Conservation (phyloP, 2,888 invertebrate species). For the Agapetus fuscipes region DNA sequence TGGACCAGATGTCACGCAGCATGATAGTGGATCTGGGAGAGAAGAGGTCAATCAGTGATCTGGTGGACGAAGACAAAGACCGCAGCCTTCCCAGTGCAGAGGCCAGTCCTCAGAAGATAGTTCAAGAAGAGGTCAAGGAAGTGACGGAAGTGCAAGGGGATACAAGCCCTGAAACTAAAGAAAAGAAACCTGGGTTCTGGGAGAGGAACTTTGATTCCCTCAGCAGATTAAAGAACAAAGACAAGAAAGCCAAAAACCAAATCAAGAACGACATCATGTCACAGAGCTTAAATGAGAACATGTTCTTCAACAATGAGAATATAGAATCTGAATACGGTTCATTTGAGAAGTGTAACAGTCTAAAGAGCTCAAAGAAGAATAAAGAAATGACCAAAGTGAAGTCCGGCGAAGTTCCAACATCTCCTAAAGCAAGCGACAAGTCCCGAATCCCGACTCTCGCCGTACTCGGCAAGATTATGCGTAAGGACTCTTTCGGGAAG, state of each 20-base stretch:
- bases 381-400: constrained; percentile 29
- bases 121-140: too few species aligned
- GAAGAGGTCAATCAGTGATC: constrained; percentile 31
- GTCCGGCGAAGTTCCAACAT: neutral
- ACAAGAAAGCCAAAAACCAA: constrained; percentile 31
- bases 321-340: constrained; percentile 35
- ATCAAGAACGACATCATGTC: constrained; percentile 44
- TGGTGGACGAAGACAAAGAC: constrained; percentile 16
- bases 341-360: constrained; percentile 40
- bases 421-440: constrained; percentile 32
- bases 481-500: constrained; percentile 39
- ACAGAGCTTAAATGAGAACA: constrained; percentile 45
- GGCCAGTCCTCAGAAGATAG: constrained; percentile 11
- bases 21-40: constrained; percentile 43
- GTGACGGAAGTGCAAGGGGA: constrained; percentile 18
- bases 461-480: constrained; percentile 41
- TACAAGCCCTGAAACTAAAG: constrained; percentile 32
- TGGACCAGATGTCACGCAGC: constrained; percentile 45
- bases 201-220: constrained; percentile 44
- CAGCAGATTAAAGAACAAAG: constrained; percentile 35
- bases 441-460: constrained; percentile 44
- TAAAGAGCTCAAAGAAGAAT: constrained; percentile 33
- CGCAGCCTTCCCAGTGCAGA: constrained; percentile 5
- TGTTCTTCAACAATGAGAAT: constrained; percentile 40
- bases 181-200: constrained; percentile 44